phyloP scores from a whole-genome alignment of 2,888 invertebrate species.

The Diloba caeruleocephala region DNA sequence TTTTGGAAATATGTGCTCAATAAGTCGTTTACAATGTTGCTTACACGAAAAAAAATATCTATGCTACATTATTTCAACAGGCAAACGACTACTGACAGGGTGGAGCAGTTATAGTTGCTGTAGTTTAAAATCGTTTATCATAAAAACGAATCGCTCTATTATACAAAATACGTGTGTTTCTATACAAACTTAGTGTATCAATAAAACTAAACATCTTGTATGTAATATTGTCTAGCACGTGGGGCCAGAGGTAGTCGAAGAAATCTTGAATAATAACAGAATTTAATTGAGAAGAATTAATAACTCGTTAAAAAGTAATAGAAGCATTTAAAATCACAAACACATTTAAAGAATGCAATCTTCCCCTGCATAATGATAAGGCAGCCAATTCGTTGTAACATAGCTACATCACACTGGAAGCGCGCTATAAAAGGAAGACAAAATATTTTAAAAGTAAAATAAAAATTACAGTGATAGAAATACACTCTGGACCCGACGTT shows the following conservation, averaged over 20 bases:
- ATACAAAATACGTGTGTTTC: slow-evolving; percentile 75
- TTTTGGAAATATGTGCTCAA: slow-evolving; percentile 6
- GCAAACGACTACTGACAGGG: slow-evolving; percentile 40
- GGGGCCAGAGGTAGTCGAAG: slow-evolving; percentile 33
- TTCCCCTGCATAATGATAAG: no score
- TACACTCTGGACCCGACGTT: slow-evolving; percentile 42
- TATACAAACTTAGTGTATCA: slow-evolving; percentile 71
- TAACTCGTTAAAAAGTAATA: slow-evolving; percentile 26
- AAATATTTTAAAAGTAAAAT: neutral
- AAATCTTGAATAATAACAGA: slow-evolving; percentile 4
- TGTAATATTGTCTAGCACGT: slow-evolving; percentile 37
- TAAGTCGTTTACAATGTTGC: slow-evolving; percentile 31
- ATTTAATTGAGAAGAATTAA: slow-evolving; percentile 6
- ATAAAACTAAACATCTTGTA: slow-evolving; percentile 50
- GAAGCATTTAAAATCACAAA: slow-evolving; percentile 12
- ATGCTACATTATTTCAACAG: slow-evolving; percentile 33
- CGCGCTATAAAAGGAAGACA: no score
- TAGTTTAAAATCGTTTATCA: slow-evolving; percentile 43
- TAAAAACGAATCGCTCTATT: slow-evolving; percentile 66
- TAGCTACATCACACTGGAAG: no score
- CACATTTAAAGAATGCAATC: neutral
- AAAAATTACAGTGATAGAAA: slow-evolving; percentile 1
- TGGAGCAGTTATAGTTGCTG: slow-evolving; percentile 59
- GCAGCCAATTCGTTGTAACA: no score
- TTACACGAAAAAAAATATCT: slow-evolving; percentile 43